Percentiles rank a stretch among this genome's conserved stretches.
These are phyloP conservation scores for Synanthedon vespiformis DNA, from an alignment of 2,888 invertebrate genomes.

Conservation along the genomic window DNA sequence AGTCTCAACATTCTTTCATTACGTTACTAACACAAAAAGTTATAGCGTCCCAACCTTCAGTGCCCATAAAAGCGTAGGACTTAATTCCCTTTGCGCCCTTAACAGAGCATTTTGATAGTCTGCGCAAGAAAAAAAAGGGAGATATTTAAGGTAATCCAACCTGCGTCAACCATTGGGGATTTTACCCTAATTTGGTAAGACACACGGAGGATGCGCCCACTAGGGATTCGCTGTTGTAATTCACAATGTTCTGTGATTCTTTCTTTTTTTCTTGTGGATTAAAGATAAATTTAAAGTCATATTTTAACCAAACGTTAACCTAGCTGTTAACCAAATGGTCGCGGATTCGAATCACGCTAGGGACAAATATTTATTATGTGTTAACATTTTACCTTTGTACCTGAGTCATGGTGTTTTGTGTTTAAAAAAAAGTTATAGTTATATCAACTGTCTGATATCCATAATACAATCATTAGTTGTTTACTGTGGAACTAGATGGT, in stretches of 20 bases:
- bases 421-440: no score
- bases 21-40: not conserved
- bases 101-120: slow-evolving; percentile 4
- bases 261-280: not conserved
- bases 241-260: not conserved
- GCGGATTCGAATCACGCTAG: no score
- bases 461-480: no score
- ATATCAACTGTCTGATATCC: no score
- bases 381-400: no score
- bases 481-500: no score
- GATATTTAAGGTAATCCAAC: slow-evolving; percentile 8
- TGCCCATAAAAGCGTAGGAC: slow-evolving; percentile 4
- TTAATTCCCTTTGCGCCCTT: slow-evolving; percentile 7
- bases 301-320: no score
- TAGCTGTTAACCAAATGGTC: no score
- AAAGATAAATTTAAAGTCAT: no score
- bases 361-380: no score
- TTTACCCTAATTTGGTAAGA: slow-evolving; percentile 9
- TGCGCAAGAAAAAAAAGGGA: slow-evolving; percentile 6
- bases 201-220: not conserved
- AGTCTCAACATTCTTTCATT: not conserved
- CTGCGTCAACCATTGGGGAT: slow-evolving; percentile 9
- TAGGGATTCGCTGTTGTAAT: not conserved
- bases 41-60: not conserved
- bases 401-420: no score